Evolutionary conservation across 2,888 invertebrate species (phyloP), one percentile per base, ranked within the genome.

Genomic region (Geotrupes spiniger): DNA sequence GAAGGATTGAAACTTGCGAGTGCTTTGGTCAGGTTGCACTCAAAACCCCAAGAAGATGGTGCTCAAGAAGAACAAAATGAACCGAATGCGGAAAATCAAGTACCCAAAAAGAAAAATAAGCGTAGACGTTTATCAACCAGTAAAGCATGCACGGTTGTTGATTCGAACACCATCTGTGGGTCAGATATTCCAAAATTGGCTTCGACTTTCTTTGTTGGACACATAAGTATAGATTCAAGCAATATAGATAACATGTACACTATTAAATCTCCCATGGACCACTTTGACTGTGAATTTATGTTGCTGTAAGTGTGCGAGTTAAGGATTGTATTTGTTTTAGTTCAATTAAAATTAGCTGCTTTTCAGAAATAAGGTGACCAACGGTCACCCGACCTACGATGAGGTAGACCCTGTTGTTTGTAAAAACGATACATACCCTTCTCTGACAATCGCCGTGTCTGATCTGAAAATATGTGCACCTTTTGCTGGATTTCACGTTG

Each of bases 401-500:
- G 14, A 33, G 9, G 33, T 9, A 2, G 9, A 33, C 14, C n/a
- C 2, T 2, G 14, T 9, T 31, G n/a, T 31, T 33, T 9, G 8
- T 10, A 12, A 33, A 1, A n/a, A 33, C 4, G 21, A 21, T 14
- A 33, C 9, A 31, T 33, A 8, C 6, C 33, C 14, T 12, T 15
- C 11, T 33, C 2, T 9, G 6, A 6, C 21, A 21, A 4, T 21
- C 3, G 21, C 3, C 6, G 31, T 29, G 2, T 5, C 5, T 12
- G 14, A 33, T 14, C 3, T 46, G 3, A 37, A 36, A 37, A 45
- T 49, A 11, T 49, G 49, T 21, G 27, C 41, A 12, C 36, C 36
- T 16, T 50, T 50, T 31, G 27, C 31, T n/a, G 31, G 45, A 28
- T 50, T 50, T 31, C 14, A 50, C 10, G 38, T 50, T 2, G 40